phyloP scores from a whole-genome alignment of 2,113 vertebrate genomes.

The Riparia riparia region DNA sequence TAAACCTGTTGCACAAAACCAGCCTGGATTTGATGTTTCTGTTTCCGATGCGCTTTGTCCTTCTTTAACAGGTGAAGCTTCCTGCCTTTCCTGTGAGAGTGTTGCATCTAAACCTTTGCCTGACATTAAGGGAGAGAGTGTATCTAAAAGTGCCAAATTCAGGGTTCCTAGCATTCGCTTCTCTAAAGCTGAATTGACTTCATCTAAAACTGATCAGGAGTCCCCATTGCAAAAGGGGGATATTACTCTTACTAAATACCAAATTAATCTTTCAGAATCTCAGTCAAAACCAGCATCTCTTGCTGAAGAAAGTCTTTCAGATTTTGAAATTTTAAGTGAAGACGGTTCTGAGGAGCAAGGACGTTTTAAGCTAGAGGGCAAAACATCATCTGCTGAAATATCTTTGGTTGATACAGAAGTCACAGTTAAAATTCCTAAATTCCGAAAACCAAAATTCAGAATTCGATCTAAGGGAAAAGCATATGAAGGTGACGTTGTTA shows the following conservation, averaged over 20 bases:
- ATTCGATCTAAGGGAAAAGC: neutral
- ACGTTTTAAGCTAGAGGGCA: rapidly evolving
- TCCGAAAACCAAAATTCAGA: constrained; percentile 11
- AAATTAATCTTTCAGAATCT: neutral
- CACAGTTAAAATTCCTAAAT: neutral
- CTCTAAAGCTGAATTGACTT: neutral
- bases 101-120: rapidly evolving
- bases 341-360: neutral
- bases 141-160: neutral
- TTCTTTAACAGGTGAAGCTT: rapidly evolving
- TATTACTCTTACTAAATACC: constrained; percentile 45
- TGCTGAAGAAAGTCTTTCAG: neutral
- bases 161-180: constrained; percentile 16
- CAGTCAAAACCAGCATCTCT: neutral
- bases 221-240: neutral
- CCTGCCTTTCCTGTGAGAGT: rapidly evolving
- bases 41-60: rapidly evolving
- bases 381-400: neutral
- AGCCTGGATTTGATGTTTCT: rapidly evolving
- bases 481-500: neutral
- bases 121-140: rapidly evolving
- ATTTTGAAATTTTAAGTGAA: neutral
- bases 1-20: rapidly evolving
- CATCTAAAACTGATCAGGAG: neutral
- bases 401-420: neutral